Evolutionary conservation across 2,113 vertebrate species (phyloP).

Genomic region (Anthoscopus minutus): DNA sequence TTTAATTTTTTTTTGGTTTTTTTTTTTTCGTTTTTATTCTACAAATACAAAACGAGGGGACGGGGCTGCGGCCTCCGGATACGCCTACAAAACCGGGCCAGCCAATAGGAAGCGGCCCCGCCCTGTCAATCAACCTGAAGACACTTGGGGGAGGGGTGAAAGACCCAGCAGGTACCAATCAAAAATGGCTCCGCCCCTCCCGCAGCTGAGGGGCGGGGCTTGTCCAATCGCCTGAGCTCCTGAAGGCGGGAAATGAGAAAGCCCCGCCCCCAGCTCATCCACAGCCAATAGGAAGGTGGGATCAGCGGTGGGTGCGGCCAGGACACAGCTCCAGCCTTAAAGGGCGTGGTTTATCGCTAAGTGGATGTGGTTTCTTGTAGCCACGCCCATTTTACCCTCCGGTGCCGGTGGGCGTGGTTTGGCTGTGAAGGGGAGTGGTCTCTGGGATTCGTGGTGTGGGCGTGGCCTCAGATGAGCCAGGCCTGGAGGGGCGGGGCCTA

Average conservation of each 20-base stretch:
- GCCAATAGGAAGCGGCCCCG: not conserved
- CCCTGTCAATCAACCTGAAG: not conserved
- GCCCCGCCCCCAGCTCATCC: not conserved
- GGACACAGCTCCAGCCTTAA: accelerated
- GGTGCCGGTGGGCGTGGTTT: not conserved
- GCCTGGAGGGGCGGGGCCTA: not conserved
- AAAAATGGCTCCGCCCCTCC: not conserved
- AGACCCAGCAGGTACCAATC: not conserved
- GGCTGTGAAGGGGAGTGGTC: not conserved
- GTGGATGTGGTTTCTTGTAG: accelerated
- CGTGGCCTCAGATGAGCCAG: too few relatives aligned
- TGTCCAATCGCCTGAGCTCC: not conserved
- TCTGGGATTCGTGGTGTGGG: not conserved
- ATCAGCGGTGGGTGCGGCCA: accelerated
- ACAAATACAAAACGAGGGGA: not conserved
- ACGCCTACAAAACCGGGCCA: not conserved
- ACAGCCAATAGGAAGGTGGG: not conserved
- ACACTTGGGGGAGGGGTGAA: not conserved
- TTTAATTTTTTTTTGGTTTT: not conserved
- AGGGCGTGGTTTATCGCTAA: not conserved
- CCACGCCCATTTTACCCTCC: not conserved
- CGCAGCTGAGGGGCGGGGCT: too few relatives aligned
- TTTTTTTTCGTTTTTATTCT: not conserved
- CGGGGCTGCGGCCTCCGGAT: not conserved
- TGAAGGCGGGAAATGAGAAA: not conserved